Evolutionary conservation across 1,140 invertebrate genomes (phyloP).

Genomic region (Camponotus floridanus): DNA sequence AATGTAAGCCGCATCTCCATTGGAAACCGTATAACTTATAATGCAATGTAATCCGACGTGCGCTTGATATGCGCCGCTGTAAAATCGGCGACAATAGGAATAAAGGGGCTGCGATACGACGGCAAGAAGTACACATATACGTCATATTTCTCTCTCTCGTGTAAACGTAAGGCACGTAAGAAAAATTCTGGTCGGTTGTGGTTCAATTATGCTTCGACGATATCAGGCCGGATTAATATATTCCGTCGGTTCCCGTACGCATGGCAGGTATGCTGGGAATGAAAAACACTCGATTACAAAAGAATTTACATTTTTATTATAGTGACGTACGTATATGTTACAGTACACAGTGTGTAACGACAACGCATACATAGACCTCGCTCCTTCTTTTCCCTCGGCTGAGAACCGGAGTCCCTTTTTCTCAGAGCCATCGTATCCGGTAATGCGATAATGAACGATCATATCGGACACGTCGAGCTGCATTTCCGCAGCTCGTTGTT

Average conservation of each 20-base stretch:
- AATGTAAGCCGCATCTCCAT: not conserved
- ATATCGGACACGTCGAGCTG: conserved; percentile 7
- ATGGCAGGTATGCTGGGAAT: not conserved
- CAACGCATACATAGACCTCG: conserved; percentile 43
- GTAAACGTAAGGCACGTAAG: not conserved
- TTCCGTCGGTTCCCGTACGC: not conserved
- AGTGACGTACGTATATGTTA: conserved; percentile 79
- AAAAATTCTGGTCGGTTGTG: conserved; percentile 28
- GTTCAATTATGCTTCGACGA: conserved; percentile 40
- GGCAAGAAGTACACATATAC: not conserved
- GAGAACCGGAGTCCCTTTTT: conserved; percentile 8
- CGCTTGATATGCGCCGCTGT: not conserved
- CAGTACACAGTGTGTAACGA: conserved; percentile 74
- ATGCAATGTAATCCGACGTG: conserved; percentile 28
- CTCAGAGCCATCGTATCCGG: conserved; percentile 14
- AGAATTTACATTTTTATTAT: conserved; percentile 80
- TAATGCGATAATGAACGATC: conserved; percentile 47
- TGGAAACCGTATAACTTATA: not conserved
- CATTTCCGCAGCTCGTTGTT: conserved; percentile 5
- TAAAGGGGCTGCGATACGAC: not conserved
- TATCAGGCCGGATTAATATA: conserved; percentile 41
- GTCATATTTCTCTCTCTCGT: not conserved
- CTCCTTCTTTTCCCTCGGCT: not conserved
- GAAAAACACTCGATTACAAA: conserved; percentile 69
- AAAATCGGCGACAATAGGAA: not conserved